Evolutionary conservation across 2,797 vertebrate genomes (phyloP), one percentile per base, ranked within the genome.

Genomic region (Danio choprae): DNA sequence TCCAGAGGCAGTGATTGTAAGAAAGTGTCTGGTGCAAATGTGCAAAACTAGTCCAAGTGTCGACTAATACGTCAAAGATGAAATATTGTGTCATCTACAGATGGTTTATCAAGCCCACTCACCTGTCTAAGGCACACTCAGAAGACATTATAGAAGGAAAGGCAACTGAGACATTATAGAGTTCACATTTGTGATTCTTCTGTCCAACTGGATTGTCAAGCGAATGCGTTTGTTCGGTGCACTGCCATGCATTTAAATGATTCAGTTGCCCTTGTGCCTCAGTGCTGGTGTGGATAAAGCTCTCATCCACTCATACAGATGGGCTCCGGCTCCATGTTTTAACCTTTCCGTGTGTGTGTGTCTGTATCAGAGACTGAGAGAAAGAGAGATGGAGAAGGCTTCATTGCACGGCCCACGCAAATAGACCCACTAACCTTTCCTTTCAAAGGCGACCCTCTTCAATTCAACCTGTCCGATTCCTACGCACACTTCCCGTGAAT

Each of bases 221-320:
- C 16, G 12, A 46, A 64, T 20, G 68, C 0, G 15, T 69, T 63
- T 63, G 44, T 40, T 44, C 15, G 5, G 76, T 40, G 53, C 50
- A 12, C 20, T 8, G n/a, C 43, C 29, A 43, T 67, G 81, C 38
- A 77, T 71, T 69, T 72, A 58, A 80, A 77, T 58, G 77, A 76
- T 74, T 70, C 40, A 15, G 69, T 64, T 62, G 73, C 74, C 65
- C 78, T 80, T 74, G 62, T 73, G 38, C 44, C 8, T 58, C 48
- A 36, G 83, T 62, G 68, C 71, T 50, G 46, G 60, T 83, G 36
- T 11, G 44, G 53, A 69, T 70, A 48, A 76, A 82, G 64, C 81
- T 68, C 71, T 68, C 73, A 53, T 65, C 29, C 64, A n/a, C 63
- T 76, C 74, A 22, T 55, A 60, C 51, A 29, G 67, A 76, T 77